A percentile compares a stretch with the other conserved stretches of the same genome.
Conservation (phyloP, 1,140 invertebrate species). For the Drosophila cardini region DNA sequence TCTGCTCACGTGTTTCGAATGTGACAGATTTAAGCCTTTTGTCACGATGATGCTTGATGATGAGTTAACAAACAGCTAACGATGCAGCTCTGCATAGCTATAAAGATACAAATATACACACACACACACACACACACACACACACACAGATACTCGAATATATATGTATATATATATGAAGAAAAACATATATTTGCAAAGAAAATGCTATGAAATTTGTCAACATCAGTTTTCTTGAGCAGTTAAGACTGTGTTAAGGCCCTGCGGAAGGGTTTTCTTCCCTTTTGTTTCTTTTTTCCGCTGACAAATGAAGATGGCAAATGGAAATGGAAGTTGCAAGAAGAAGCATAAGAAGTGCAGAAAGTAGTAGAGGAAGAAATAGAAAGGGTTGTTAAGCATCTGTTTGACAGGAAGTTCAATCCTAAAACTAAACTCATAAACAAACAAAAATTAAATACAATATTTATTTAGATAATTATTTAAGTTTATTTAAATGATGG, state of each 20-base stretch:
- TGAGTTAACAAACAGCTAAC: constrained; percentile 77
- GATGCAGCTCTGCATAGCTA: constrained; percentile 33
- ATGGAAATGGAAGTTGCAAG: constrained; percentile 8
- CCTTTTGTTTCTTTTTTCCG: background rate
- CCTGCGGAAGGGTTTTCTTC: constrained; percentile 11
- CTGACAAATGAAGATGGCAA: constrained; percentile 25
- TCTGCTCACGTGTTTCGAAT: constrained; percentile 76
- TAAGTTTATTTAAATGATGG: constrained; percentile 1
- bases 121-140: constrained; percentile 23
- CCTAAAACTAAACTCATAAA: constrained; percentile 4
- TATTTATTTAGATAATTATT: constrained; percentile 4
- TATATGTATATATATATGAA: constrained; percentile 47
- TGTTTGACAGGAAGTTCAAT: constrained; percentile 3
- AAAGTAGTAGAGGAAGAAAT: background rate
- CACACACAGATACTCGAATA: background rate
- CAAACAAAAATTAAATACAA: constrained; percentile 10
- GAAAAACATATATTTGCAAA: constrained; percentile 39
- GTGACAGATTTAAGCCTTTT: constrained; percentile 81
- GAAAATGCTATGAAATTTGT: constrained; percentile 67
- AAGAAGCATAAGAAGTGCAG: background rate
- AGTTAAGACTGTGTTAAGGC: constrained; percentile 35
- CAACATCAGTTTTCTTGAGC: constrained; percentile 62
- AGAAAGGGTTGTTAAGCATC: constrained; percentile 10
- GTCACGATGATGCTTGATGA: constrained; percentile 77
- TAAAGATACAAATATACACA: constrained; percentile 20